Percentiles rank a stretch among this genome's conserved stretches.
These are phyloP conservation scores for Agonopterix subpropinquella DNA, from an alignment of 2,888 invertebrate genomes.

Conservation along the genomic window DNA sequence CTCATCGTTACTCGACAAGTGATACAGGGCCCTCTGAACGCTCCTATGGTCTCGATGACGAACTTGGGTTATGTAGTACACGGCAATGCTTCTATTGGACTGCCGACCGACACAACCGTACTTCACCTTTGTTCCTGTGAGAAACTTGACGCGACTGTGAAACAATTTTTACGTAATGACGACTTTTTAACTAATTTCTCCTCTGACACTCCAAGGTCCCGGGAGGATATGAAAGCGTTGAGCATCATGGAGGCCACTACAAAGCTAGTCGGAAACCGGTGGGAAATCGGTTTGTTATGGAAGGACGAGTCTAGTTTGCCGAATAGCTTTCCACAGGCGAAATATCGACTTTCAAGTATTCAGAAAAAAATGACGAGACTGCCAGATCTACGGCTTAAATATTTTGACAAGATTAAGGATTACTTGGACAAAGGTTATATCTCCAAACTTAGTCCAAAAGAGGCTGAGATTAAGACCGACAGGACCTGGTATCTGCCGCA, in stretches of 20 bases:
- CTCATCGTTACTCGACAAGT: too few relatives aligned
- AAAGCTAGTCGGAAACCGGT: background rate
- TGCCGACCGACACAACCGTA: too few relatives aligned
- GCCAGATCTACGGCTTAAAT: background rate
- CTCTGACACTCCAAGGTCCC: background rate
- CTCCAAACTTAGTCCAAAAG: background rate
- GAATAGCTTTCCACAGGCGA: background rate
- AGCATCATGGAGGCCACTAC: background rate
- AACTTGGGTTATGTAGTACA: too few relatives aligned
- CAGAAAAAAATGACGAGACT: background rate
- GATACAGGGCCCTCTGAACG: too few relatives aligned
- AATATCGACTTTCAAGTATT: background rate
- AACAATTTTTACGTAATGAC: too few relatives aligned
- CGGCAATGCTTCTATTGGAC: too few relatives aligned
- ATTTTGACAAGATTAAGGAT: background rate
- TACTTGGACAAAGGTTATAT: background rate
- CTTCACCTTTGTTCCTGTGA: too few relatives aligned
- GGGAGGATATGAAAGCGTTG: background rate
- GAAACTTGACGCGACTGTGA: too few relatives aligned
- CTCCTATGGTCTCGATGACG: too few relatives aligned
- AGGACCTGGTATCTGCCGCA: constrained; percentile 9
- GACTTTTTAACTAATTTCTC: too few relatives aligned
- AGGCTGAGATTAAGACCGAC: background rate
- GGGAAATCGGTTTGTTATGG: background rate
- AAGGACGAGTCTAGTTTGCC: background rate